Conservation (phyloP, 1,140 invertebrate species). For the fruit fly (Drosophila melanogaster) region Release_6_plus_ISO1_MT NT_037436.4:13896001-13896500, state of each 20-base stretch:
- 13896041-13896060: no score
- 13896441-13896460: no score
- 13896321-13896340: conserved; percentile 49
- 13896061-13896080: no score
- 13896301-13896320: conserved; percentile 62
- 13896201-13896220: conserved; percentile 35
- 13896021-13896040: neutral
- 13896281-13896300: conserved; percentile 62
- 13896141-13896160: conserved; percentile 2
- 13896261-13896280: conserved; percentile 30
- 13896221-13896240: conserved; percentile 1
- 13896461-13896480: no score
- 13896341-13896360: conserved; percentile 38
- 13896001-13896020: neutral
- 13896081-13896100: no score
- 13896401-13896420: no score
- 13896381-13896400: neutral
- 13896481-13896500: no score
- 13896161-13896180: conserved; percentile 37
- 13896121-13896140: neutral
- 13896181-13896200: conserved; percentile 39
- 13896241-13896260: conserved; percentile 27
- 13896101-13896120: neutral
- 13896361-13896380: neutral
- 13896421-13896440: no score